Evolutionary conservation across 2,888 invertebrate species (phyloP).

Genomic region (Hofmannophila pseudospretella): DNA sequence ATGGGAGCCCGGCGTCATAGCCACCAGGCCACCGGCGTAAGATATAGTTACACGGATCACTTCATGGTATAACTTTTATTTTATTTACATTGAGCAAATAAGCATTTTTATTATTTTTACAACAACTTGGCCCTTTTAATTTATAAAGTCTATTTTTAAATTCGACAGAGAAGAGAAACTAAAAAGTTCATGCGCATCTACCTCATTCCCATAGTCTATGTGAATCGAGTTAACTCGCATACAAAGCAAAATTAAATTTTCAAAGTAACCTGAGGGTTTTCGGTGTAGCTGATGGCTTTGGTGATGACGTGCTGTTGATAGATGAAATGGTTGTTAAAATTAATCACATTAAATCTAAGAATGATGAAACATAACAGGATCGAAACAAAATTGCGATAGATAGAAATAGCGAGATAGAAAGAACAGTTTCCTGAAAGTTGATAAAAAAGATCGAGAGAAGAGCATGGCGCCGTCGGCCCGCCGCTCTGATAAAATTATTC

Average conservation of each 20-base stretch:
- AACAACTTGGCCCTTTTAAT: too few species aligned
- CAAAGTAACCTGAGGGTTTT: slow-evolving; percentile 71
- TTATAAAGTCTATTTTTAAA: too few species aligned
- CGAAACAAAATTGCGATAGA: neutral
- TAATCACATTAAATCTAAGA: neutral
- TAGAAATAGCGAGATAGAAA: neutral
- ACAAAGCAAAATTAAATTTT: slow-evolving; percentile 44
- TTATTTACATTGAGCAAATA: too few species aligned
- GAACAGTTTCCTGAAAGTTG: neutral
- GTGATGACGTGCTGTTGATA: slow-evolving; percentile 74
- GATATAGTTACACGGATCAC: too few species aligned
- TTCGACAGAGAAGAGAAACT: too few species aligned
- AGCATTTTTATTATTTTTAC: too few species aligned
- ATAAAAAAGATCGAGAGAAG: too few species aligned
- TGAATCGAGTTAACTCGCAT: slow-evolving; percentile 6
- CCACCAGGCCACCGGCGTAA: too few species aligned
- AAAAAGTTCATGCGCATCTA: slow-evolving; percentile 12
- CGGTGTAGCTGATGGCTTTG: slow-evolving; percentile 76
- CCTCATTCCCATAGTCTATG: neutral
- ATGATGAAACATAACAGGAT: neutral
- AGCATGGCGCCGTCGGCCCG: too few species aligned
- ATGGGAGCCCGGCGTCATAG: too few species aligned
- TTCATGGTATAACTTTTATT: too few species aligned
- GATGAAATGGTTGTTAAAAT: slow-evolving; percentile 58
- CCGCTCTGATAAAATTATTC: too few species aligned